phyloP scores from a whole-genome alignment of 2,113 vertebrate species.

The Lucifuga dentata region DNA sequence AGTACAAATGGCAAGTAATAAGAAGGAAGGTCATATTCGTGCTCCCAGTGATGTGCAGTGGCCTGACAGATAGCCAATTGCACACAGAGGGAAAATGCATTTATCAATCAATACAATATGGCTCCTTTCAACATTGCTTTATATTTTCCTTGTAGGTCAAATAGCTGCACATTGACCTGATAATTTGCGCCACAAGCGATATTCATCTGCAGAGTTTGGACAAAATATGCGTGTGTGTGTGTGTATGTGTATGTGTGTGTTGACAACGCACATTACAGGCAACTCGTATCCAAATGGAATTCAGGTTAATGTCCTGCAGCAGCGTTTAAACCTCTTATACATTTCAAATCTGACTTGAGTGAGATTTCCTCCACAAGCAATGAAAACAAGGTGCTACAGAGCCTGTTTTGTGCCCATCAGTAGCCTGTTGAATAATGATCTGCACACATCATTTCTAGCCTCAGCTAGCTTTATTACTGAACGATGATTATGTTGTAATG shows the following conservation, averaged over 20 bases:
- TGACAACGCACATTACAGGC: conserved; percentile 31
- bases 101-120: conserved; percentile 80
- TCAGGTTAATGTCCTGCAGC: conserved; percentile 52
- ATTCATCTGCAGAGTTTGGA: conserved; percentile 57
- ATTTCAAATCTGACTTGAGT: conserved; percentile 44
- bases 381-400: conserved; percentile 38
- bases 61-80: conserved; percentile 82
- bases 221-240: conserved; percentile 32
- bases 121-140: conserved; percentile 62
- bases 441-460: conserved; percentile 36
- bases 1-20: conserved; percentile 55
- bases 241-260: conserved; percentile 3
- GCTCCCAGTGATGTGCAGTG: conserved; percentile 68
- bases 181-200: conserved; percentile 68
- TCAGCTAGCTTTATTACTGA: conserved; percentile 48
- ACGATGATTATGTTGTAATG: conserved; percentile 57
- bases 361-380: conserved; percentile 40
- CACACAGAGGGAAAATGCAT: conserved; percentile 78
- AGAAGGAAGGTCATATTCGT: conserved; percentile 73
- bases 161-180: conserved; percentile 73
- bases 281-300: conserved; percentile 58
- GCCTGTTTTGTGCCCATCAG: conserved; percentile 54
- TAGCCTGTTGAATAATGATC: conserved; percentile 57
- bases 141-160: conserved; percentile 76
- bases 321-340: conserved; percentile 28